Conservation (phyloP, 2,888 invertebrate species). For the Bellardia pandia region DNA sequence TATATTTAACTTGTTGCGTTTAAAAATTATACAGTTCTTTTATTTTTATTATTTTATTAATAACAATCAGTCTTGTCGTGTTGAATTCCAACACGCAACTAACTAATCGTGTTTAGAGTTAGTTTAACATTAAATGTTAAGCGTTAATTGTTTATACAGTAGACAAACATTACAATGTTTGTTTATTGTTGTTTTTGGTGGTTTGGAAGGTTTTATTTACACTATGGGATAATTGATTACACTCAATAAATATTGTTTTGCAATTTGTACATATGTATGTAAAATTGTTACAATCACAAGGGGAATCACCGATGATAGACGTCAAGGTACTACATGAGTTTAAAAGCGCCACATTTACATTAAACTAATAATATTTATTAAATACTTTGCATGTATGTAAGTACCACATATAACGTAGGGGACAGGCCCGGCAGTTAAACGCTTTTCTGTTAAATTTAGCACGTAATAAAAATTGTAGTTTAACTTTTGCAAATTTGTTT, state of each 20-base stretch:
- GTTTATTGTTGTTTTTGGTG: not conserved
- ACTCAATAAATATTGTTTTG: not conserved
- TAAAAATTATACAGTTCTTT: slow-evolving; percentile 1
- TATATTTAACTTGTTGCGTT: slow-evolving; percentile 18
- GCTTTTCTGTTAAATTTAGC: not conserved
- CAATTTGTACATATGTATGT: not conserved
- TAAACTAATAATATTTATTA: not conserved
- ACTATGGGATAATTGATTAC: not conserved
- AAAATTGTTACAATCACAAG: not conserved
- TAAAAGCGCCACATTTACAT: not conserved
- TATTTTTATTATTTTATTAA: slow-evolving; percentile 4
- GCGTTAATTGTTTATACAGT: slow-evolving; percentile 10
- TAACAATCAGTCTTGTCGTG: slow-evolving; percentile 48
- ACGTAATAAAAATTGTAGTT: not conserved
- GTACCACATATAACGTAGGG: not conserved
- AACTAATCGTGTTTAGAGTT: slow-evolving; percentile 43
- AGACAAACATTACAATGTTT: slow-evolving; percentile 26
- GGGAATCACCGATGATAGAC: not conserved
- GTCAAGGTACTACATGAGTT: not conserved
- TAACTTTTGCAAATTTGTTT: slow-evolving; percentile 11
- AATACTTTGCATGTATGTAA: not conserved
- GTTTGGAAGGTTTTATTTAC: not conserved
- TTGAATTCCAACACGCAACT: slow-evolving; percentile 58
- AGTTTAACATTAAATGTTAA: slow-evolving; percentile 19
- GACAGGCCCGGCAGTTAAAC: not conserved